phyloP scores from a whole-genome alignment of 2,888 invertebrate species.

The Philopedon plagiatum region DNA sequence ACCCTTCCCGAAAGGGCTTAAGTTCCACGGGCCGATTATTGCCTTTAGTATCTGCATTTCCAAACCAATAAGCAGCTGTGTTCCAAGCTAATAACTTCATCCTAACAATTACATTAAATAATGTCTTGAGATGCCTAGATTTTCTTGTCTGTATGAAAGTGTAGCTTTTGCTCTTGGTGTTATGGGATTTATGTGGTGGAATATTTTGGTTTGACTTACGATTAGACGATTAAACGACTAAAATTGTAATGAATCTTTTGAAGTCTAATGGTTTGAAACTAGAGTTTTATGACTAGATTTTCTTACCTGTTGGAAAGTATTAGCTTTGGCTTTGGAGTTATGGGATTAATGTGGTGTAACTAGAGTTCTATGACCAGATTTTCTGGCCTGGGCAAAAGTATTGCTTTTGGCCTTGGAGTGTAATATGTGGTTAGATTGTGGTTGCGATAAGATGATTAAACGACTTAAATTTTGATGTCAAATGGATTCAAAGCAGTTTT shows the following conservation, averaged over 20 bases:
- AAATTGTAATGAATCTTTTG: neutral
- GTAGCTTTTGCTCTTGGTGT: conserved; percentile 24
- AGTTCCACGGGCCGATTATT: conserved; percentile 59
- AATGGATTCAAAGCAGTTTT: no score
- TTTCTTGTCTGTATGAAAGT: conserved; percentile 38
- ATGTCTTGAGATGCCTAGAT: conserved; percentile 43
- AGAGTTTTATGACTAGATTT: no score
- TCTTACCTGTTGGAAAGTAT: no score
- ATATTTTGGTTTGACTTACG: conserved; percentile 31
- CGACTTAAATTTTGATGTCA: no score
- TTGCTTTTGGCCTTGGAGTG: no score
- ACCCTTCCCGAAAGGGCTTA: conserved; percentile 59
- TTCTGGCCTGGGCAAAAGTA: no score
- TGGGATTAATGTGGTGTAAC: no score
- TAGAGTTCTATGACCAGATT: no score
- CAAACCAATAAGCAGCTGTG: conserved; percentile 64
- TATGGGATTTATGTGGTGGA: conserved; percentile 48
- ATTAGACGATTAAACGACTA: conserved; percentile 1
- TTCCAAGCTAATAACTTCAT: conserved; percentile 56
- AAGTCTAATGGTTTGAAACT: no score
- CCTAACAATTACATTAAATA: conserved; percentile 49
- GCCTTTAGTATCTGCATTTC: conserved; percentile 61
- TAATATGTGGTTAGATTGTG: no score
- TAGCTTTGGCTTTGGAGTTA: no score
- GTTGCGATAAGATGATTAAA: no score